Evolutionary conservation across 92 coral and sea anemone species (phyloP).

Genomic region (Zoanthus sociatus): DNA sequence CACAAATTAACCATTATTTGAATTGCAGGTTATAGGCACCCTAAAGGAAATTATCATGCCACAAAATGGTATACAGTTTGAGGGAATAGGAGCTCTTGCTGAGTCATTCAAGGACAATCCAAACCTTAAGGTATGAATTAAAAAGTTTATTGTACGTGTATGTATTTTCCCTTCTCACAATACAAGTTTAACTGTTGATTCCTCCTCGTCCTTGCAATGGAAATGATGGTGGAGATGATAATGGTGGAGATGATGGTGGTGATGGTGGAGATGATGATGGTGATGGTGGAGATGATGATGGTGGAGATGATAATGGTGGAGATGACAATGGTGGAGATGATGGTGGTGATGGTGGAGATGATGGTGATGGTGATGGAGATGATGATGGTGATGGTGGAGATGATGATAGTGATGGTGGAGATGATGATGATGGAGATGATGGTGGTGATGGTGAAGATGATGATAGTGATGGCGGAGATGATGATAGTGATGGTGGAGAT

Average conservation of each 20-base stretch:
- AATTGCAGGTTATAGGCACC: slow-evolving; percentile 80
- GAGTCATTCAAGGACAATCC: slow-evolving; percentile 84
- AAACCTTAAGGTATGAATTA: slow-evolving; percentile 71
- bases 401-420: background rate
- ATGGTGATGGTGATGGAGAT: too few relatives aligned
- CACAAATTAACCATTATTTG: background rate
- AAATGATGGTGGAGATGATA: too few relatives aligned
- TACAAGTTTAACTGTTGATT: background rate
- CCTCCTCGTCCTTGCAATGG: too few relatives aligned
- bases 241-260: too few relatives aligned
- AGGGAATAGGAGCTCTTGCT: slow-evolving; percentile 91
- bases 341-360: too few relatives aligned
- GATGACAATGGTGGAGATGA: too few relatives aligned
- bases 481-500: too few relatives aligned
- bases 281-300: too few relatives aligned
- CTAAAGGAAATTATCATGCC: slow-evolving; percentile 97
- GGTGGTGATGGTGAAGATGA: background rate
- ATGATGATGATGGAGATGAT: too few relatives aligned
- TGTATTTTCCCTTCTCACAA: background rate
- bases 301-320: too few relatives aligned
- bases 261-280: too few relatives aligned
- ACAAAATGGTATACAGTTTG: slow-evolving; percentile 98
- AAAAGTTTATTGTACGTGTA: background rate
- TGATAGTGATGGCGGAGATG: too few relatives aligned
- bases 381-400: background rate